Evolutionary conservation across 2,888 invertebrate species (phyloP), one percentile per base, ranked within the genome.

Genomic region (Micropterix aruncella): DNA sequence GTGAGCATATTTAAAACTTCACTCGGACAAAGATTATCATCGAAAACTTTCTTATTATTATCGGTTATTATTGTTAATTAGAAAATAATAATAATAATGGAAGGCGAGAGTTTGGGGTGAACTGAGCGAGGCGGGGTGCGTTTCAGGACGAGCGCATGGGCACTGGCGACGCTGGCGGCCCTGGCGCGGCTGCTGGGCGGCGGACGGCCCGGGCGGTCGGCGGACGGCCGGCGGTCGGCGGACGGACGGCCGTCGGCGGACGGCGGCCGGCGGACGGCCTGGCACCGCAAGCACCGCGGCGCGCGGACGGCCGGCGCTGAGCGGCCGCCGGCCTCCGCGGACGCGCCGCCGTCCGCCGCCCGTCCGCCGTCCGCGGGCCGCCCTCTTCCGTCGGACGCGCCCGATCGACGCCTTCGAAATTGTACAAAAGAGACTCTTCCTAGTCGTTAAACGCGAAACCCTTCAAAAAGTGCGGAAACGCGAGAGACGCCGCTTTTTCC

Each of bases 261-360:
- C 40, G 49, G 56, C 49, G 47, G 38, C 39, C 38, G 47, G 36
- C 16, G 41, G 44, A 44, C 45, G 47, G 45, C 38, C 38, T 52
- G 62, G 57, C 70, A 70, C 62, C 69, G 70, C 66, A 70, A 70
- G 65, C 70, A 70, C 59, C 70, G 70, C 65, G 70, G 70, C 65
- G 70, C 68, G 62, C 68, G 70, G 68, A 68, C 44, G 41, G 42
- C 61, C 62, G n/a, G n/a, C n/a, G n/a, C n/a, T n/a, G n/a, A n/a
- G n/a, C 57, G 57, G 51, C 54, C 45, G 54, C 57, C 53, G 17
- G 38, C 38, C 4, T 18, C 16, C 38, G 38, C 38, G 38, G 7
- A 14, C 3, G 38, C 38, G 3, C 38, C 38, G 15, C 3, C 38
- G 38, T 47, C 50, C 46, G 52, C 45, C 47, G 51, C 52, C 51